A percentile compares a stretch with the other conserved stretches of the same genome.
These are phyloP conservation scores for Nanorana parkeri DNA, from an alignment of 2,113 vertebrate species.

Conservation along the genomic window DNA sequence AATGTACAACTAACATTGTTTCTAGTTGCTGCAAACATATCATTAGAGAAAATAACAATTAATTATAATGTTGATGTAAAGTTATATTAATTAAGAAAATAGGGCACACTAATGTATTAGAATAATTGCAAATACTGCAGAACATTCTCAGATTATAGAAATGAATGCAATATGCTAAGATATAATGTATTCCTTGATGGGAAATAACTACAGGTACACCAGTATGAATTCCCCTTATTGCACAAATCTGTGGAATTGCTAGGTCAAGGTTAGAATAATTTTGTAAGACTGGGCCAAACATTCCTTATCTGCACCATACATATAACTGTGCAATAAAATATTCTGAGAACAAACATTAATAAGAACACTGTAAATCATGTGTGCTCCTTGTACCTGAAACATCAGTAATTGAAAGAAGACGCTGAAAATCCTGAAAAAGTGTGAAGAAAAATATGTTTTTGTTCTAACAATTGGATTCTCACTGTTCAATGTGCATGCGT, in stretches of 20 bases:
- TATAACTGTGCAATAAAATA: no score
- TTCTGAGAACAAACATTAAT: no score
- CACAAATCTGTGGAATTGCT: conserved; percentile 11
- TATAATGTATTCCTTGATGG: neutral
- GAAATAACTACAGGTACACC: conserved; percentile 10
- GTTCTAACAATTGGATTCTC: no score
- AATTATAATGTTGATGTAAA: conserved; percentile 17
- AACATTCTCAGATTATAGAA: neutral
- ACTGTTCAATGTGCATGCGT: no score
- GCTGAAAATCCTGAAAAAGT: no score
- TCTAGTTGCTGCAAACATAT: conserved; percentile 12
- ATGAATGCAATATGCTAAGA: neutral
- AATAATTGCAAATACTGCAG: neutral
- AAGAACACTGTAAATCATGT: no score
- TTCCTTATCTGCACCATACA: neutral
- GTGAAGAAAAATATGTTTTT: no score
- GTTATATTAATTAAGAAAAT: neutral
- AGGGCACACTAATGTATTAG: neutral
- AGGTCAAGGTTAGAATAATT: neutral
- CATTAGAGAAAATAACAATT: conserved; percentile 13
- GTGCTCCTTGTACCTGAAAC: no score
- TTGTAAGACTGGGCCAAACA: neutral
- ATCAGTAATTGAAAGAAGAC: no score
- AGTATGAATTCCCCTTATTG: conserved; percentile 29
- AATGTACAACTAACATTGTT: conserved; percentile 18